These are phyloP conservation scores for Paradisaea rubra DNA, from an alignment of 2,113 vertebrate genomes.

Conservation along the genomic window DNA sequence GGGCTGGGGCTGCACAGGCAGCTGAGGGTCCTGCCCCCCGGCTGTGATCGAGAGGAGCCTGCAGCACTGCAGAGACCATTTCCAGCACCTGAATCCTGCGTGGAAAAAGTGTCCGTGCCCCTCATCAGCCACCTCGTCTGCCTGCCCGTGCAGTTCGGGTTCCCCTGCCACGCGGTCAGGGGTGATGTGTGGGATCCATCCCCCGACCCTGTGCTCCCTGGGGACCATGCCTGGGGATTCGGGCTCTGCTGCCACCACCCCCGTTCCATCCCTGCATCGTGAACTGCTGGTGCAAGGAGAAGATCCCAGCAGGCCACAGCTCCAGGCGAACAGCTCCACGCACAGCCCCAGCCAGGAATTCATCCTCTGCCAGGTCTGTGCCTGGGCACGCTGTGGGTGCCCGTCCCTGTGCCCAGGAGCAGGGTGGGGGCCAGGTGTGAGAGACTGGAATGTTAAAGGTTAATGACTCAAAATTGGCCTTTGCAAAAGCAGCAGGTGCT, in stretches of 20 bases:
- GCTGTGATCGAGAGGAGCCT: conserved; percentile 71
- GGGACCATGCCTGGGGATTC: too few relatives aligned
- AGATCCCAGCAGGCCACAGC: conserved; percentile 52
- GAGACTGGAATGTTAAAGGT: background rate
- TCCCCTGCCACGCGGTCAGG: conserved; percentile 76
- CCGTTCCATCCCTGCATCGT: conserved; percentile 33
- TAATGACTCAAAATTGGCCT: background rate
- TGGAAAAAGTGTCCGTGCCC: conserved; percentile 37
- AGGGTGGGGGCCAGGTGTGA: background rate
- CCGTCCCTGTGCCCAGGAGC: rapidly evolving
- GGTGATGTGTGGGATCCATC: background rate
- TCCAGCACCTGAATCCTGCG: conserved; percentile 56
- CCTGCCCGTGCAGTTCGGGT: conserved; percentile 80
- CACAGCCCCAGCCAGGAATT: conserved; percentile 70
- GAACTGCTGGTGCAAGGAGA: conserved; percentile 72
- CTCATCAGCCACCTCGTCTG: conserved; percentile 81
- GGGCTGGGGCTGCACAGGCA: too few relatives aligned
- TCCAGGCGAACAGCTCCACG: conserved; percentile 68
- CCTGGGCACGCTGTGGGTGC: conserved; percentile 10
- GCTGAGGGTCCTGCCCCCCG: background rate
- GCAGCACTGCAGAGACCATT: conserved; percentile 74
- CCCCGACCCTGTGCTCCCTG: background rate
- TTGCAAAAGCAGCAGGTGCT: background rate
- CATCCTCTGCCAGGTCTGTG: conserved; percentile 65
- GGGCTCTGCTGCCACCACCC: background rate